Percentiles rank a stretch among this genome's conserved stretches.
Evolutionary conservation across 2,797 vertebrate genomes (phyloP).

Genomic region (Lepilemur septentrionalis): DNA sequence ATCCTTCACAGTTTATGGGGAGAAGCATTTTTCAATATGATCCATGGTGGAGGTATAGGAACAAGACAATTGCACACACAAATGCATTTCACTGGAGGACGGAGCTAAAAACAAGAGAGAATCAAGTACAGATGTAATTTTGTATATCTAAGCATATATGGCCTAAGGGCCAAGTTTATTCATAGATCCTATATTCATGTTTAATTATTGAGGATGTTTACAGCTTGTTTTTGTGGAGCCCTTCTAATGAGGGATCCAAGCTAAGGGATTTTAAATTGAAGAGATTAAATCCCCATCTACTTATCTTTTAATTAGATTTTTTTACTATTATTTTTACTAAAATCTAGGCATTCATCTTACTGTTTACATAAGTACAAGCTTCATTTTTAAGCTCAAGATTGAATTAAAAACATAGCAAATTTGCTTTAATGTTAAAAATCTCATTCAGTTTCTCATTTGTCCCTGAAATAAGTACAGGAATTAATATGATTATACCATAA

Average conservation of each 20-base stretch:
- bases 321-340: conserved; percentile 56
- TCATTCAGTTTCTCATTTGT: conserved; percentile 39
- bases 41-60: neutral
- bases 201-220: conserved; percentile 65
- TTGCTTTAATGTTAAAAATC: conserved; percentile 57
- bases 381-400: conserved; percentile 59
- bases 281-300: conserved; percentile 64
- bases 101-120: conserved; percentile 3
- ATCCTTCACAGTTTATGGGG: conserved; percentile 32
- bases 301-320: conserved; percentile 58
- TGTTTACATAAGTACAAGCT: conserved; percentile 30
- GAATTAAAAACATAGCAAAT: conserved; percentile 37
- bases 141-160: conserved; percentile 59
- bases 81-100: conserved; percentile 28
- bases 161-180: conserved; percentile 52
- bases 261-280: conserved; percentile 64
- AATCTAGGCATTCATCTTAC: conserved; percentile 39
- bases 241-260: conserved; percentile 43
- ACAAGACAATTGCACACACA: conserved; percentile 11
- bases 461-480: neutral
- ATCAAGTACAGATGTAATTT: conserved; percentile 28
- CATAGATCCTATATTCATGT: conserved; percentile 40
- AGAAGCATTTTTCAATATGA: conserved; percentile 43
- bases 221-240: conserved; percentile 57
- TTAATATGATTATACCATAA: neutral